phyloP scores from a whole-genome alignment of 2,113 vertebrate species.

The Pollimyrus isidori region DNA sequence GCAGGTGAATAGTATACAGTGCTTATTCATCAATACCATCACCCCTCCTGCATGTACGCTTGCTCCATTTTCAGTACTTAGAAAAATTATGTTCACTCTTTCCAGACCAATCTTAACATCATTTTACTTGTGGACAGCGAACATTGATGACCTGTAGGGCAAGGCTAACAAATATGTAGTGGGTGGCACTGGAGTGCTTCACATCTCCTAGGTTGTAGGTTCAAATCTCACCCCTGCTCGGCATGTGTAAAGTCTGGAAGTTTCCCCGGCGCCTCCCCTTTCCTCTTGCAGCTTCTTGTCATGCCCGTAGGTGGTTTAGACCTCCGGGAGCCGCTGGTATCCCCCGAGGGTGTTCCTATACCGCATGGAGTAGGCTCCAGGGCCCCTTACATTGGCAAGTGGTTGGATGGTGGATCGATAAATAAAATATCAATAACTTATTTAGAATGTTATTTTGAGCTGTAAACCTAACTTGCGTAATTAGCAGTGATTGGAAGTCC shows the following conservation, averaged over 20 bases:
- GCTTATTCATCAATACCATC: background rate
- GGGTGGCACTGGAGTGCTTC: background rate
- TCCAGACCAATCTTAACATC: background rate
- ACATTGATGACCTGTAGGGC: background rate
- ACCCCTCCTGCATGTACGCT: background rate
- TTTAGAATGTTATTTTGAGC: background rate
- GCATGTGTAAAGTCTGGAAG: background rate
- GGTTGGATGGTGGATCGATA: background rate
- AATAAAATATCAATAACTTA: background rate
- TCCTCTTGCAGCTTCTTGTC: background rate
- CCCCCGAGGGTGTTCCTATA: background rate
- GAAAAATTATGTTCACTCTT: background rate
- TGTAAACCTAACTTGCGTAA: background rate
- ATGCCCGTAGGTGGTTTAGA: background rate
- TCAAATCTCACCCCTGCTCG: background rate
- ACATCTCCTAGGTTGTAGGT: background rate
- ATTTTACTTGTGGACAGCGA: background rate
- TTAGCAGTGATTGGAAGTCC: background rate
- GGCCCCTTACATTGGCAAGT: background rate
- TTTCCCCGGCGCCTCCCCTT: background rate
- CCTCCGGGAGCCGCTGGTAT: background rate
- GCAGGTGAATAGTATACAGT: background rate
- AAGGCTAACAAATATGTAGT: background rate
- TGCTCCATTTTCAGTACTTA: background rate
- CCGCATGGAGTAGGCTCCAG: background rate